phyloP scores from a whole-genome alignment of 1,140 invertebrate genomes.

The Harpegnathos saltator region DNA sequence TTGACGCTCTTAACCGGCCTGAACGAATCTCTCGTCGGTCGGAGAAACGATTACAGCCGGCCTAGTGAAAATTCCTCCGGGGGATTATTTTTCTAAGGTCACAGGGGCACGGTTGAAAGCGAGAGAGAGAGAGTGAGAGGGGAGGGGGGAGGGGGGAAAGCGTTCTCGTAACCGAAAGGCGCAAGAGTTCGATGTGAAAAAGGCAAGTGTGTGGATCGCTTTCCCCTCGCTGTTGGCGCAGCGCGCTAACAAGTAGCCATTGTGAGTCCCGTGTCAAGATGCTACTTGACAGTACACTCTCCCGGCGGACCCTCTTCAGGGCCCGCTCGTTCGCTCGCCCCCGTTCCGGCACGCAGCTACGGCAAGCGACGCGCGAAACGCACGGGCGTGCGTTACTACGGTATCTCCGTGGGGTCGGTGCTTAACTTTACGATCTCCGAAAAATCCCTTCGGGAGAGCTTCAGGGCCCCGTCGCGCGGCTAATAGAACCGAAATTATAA shows the following conservation, averaged over 20 bases:
- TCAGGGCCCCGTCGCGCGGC: slow-evolving; percentile 73
- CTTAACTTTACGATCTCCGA: slow-evolving; percentile 85
- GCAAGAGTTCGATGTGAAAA: slow-evolving; percentile 48
- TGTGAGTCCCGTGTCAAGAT: slow-evolving; percentile 82
- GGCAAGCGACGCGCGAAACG: slow-evolving; percentile 23
- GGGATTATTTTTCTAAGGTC: too few species aligned
- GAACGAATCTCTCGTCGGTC: too few species aligned
- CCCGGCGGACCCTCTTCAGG: slow-evolving; percentile 76
- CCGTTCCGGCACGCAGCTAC: slow-evolving; percentile 40
- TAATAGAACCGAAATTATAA: slow-evolving; percentile 86
- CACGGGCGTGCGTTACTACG: slow-evolving; percentile 1
- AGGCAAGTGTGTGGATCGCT: slow-evolving; percentile 64
- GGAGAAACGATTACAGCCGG: too few species aligned
- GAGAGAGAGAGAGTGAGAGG: too few species aligned
- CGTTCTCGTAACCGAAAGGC: slow-evolving; percentile 29
- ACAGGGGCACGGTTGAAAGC: too few species aligned
- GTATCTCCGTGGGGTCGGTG: slow-evolving; percentile 76
- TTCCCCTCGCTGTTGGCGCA: slow-evolving; percentile 70
- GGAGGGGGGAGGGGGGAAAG: too few species aligned
- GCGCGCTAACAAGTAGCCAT: slow-evolving; percentile 80
- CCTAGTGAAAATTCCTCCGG: too few species aligned
- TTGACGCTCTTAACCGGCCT: too few species aligned
- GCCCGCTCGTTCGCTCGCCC: slow-evolving; percentile 58
- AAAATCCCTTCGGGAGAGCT: slow-evolving; percentile 79
- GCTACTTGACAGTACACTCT: slow-evolving; percentile 79